These are phyloP conservation scores for Leptobrachium ailaonicum DNA, from an alignment of 2,113 vertebrate genomes.

Conservation along the genomic window DNA sequence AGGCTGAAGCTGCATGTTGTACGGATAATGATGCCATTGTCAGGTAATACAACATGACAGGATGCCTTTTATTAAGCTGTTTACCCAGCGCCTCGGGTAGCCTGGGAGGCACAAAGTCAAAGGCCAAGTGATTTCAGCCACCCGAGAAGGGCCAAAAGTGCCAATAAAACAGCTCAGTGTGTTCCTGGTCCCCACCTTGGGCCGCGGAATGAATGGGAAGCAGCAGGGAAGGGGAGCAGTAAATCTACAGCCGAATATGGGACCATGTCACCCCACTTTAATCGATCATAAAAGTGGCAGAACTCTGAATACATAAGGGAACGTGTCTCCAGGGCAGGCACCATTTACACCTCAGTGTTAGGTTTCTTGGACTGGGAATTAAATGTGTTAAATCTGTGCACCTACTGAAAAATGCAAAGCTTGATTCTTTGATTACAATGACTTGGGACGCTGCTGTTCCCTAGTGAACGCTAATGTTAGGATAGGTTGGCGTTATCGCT, in stretches of 20 bases:
- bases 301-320: not conserved
- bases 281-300: slow-evolving; percentile 1
- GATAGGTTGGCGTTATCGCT: too few species aligned
- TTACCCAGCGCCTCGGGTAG: slow-evolving; percentile 43
- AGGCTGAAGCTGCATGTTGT: slow-evolving; percentile 7
- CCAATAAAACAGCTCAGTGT: slow-evolving; percentile 47
- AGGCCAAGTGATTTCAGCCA: slow-evolving; percentile 48
- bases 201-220: slow-evolving; percentile 20
- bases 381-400: too few species aligned
- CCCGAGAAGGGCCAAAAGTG: slow-evolving; percentile 45
- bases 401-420: too few species aligned
- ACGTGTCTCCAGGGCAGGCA: too few species aligned
- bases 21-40: slow-evolving; percentile 44
- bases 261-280: not conserved
- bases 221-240: slow-evolving; percentile 16
- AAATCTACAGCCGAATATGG: slow-evolving; percentile 18
- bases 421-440: too few species aligned
- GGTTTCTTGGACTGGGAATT: too few species aligned
- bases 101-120: slow-evolving; percentile 45
- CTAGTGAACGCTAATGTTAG: too few species aligned
- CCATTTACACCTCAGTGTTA: too few species aligned
- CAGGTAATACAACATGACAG: slow-evolving; percentile 47
- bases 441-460: too few species aligned
- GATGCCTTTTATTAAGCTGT: slow-evolving; percentile 50
- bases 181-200: slow-evolving; percentile 34